These are phyloP conservation scores for Apotomis turbidana DNA, from an alignment of 2,888 invertebrate genomes.

Conservation along the genomic window DNA sequence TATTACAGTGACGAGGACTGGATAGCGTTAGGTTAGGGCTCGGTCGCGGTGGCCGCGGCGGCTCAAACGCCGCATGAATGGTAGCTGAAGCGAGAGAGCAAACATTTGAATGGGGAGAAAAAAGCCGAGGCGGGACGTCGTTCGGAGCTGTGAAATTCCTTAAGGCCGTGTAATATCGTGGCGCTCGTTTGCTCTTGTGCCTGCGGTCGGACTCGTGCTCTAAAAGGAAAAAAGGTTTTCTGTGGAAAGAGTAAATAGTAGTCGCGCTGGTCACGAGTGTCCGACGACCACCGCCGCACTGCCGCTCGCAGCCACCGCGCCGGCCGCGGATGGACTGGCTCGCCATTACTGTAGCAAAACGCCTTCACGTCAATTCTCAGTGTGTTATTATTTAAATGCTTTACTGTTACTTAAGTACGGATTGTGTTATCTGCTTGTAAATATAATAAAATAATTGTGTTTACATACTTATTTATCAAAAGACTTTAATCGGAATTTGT, in stretches of 20 bases:
- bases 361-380: constrained; percentile 84
- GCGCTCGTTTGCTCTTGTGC: constrained; percentile 79
- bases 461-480: constrained; percentile 82
- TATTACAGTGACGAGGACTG: constrained; percentile 83
- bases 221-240: constrained; percentile 81
- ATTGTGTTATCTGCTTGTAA: constrained; percentile 82
- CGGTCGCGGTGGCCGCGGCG: constrained; percentile 74
- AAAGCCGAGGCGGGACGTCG: constrained; percentile 68
- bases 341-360: constrained; percentile 77
- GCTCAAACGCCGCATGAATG: constrained; percentile 76
- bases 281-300: constrained; percentile 50
- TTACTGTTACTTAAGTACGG: constrained; percentile 76
- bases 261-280: constrained; percentile 77
- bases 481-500: constrained; percentile 77
- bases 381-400: constrained; percentile 84
- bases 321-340: constrained; percentile 61
- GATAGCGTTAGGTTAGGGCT: constrained; percentile 78
- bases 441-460: constrained; percentile 78
- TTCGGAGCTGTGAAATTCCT: constrained; percentile 82
- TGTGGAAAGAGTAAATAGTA: constrained; percentile 78
- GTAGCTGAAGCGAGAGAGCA: constrained; percentile 81
- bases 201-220: constrained; percentile 77
- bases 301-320: constrained; percentile 51
- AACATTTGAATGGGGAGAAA: constrained; percentile 78
- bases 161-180: constrained; percentile 80